Conservation (phyloP, 2,113 vertebrate species). For the Oreocharis arfaki region DNA sequence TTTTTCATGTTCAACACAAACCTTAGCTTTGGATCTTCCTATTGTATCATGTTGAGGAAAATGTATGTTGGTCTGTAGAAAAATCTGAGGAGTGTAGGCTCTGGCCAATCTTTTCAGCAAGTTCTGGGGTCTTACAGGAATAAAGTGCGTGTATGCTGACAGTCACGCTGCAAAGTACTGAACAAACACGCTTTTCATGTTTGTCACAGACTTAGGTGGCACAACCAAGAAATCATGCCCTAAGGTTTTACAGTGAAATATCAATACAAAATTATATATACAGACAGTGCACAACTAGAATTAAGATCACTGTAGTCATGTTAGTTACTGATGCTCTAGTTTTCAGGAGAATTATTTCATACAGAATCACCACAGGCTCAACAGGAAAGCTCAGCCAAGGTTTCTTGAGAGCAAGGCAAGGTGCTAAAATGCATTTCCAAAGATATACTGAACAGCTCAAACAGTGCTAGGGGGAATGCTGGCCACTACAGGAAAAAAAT, state of each 20-base stretch:
- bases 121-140: background rate
- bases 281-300: background rate
- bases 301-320: background rate
- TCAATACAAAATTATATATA: background rate
- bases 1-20: background rate
- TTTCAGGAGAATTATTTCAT: background rate
- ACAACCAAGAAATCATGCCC: background rate
- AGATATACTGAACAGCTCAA: background rate
- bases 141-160: background rate
- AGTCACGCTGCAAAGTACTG: background rate
- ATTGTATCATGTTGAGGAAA: background rate
- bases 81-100: background rate
- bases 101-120: background rate
- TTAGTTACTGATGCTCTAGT: background rate
- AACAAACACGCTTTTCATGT: background rate
- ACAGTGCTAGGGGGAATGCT: rapidly evolving
- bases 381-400: background rate
- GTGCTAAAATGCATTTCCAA: background rate
- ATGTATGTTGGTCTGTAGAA: background rate
- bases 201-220: background rate
- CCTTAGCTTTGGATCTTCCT: background rate
- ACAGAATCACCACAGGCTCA: background rate
- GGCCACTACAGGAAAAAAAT: background rate
- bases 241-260: background rate
- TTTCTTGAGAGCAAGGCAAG: background rate